Conservation (phyloP, 1,140 invertebrate genomes). For the Macrotrachela quadricornifera region DNA sequence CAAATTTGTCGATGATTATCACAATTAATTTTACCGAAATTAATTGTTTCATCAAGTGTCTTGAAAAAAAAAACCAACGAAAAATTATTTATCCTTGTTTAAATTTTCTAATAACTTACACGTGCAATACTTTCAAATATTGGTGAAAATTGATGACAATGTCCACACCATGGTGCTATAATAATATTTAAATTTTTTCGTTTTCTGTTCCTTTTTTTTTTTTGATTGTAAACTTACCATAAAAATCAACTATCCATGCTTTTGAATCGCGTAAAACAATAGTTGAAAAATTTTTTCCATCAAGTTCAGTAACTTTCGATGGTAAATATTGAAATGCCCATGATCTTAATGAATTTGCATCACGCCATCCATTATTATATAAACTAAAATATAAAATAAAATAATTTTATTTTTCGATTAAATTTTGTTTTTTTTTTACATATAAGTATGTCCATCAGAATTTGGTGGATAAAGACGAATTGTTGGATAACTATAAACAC, state of each 20-base stretch:
- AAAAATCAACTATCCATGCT: constrained; percentile 49
- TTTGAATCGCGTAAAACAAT: constrained; percentile 21
- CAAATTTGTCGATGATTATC: constrained; percentile 31
- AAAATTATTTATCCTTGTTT: neutral
- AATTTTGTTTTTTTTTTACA: constrained; percentile 29
- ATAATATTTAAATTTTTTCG: no score
- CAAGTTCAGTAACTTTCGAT: constrained; percentile 20
- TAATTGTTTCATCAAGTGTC: constrained; percentile 33
- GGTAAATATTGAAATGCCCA: constrained; percentile 43
- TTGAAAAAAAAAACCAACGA: constrained; percentile 18
- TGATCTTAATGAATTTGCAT: constrained; percentile 36
- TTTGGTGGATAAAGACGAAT: constrained; percentile 44
- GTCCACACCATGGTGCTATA: constrained; percentile 45
- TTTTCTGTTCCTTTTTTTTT: no score
- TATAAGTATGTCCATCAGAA: constrained; percentile 24
- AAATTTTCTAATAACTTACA: constrained; percentile 27
- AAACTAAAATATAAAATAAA: constrained; percentile 27
- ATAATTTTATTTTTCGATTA: constrained; percentile 3
- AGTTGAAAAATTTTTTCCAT: constrained; percentile 15
- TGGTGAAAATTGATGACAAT: constrained; percentile 46
- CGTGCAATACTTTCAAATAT: constrained; percentile 43
- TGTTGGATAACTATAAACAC: constrained; percentile 44
- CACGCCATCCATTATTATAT: constrained; percentile 39
- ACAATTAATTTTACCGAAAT: constrained; percentile 39
- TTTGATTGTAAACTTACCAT: constrained; percentile 17